Evolutionary conservation across 2,113 vertebrate species (phyloP).

Genomic region (Circaetus gallicus): DNA sequence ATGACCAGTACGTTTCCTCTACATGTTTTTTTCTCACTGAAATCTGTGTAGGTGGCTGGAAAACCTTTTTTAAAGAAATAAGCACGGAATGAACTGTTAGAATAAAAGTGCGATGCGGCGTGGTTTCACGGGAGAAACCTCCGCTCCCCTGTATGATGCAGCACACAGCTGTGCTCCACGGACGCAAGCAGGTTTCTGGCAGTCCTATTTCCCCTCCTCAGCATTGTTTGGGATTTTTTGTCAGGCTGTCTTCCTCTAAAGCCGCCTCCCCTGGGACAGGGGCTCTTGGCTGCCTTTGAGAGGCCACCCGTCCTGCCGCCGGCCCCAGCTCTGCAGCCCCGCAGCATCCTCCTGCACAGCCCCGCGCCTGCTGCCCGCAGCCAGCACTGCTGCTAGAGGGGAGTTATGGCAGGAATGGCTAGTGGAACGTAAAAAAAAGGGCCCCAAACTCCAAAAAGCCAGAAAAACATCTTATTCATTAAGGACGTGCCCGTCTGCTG

Average conservation of each 20-base stretch:
- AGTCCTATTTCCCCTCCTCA: not conserved
- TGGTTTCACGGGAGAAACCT: not conserved
- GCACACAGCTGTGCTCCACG: not conserved
- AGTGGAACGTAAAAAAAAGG: not conserved
- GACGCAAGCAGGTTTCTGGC: not conserved
- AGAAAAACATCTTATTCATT: not conserved
- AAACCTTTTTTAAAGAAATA: not conserved
- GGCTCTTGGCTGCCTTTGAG: not conserved
- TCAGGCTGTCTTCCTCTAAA: not conserved
- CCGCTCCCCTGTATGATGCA: not conserved
- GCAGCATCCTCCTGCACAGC: not conserved
- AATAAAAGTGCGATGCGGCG: rapidly evolving
- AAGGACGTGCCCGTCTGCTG: not conserved
- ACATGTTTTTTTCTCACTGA: not conserved
- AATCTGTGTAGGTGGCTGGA: not conserved
- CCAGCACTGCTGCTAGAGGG: not conserved
- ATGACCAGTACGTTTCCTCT: not conserved
- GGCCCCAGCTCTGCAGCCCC: not conserved
- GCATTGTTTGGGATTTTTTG: not conserved
- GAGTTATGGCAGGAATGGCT: not conserved
- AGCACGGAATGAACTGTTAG: not conserved
- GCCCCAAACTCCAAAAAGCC: not conserved
- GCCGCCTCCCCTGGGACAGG: not conserved
- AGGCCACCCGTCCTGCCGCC: rapidly evolving
- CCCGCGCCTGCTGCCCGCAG: rapidly evolving